Conservation (phyloP, 1,140 invertebrate genomes). For the Trichomalopsis sarcophagae region DNA sequence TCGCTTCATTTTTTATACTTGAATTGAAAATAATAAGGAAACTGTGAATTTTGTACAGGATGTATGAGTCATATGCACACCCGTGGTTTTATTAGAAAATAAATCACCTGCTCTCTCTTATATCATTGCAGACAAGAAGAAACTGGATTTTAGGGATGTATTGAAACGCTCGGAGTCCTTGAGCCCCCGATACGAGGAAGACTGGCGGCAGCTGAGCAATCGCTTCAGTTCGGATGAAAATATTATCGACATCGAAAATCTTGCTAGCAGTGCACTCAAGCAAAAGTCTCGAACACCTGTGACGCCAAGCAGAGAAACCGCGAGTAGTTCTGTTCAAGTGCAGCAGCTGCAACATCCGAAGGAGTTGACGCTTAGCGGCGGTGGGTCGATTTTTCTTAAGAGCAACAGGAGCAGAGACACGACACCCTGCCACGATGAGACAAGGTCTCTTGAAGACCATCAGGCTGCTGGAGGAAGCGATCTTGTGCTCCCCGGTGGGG, state of each 20-base stretch:
- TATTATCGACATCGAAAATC: constrained; percentile 77
- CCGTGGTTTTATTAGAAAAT: too few species aligned
- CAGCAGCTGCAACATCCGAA: constrained; percentile 59
- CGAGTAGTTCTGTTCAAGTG: background rate
- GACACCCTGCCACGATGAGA: constrained; percentile 65
- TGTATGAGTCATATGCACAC: too few species aligned
- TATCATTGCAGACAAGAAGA: constrained; percentile 44
- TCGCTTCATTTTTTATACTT: too few species aligned
- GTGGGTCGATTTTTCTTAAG: constrained; percentile 83
- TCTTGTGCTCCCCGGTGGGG: too few species aligned
- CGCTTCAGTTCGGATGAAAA: constrained; percentile 69
- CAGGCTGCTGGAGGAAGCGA: constrained; percentile 54
- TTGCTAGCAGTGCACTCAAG: constrained; percentile 69
- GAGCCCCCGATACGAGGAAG: constrained; percentile 69
- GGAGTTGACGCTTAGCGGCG: constrained; percentile 74
- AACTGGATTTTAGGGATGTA: constrained; percentile 65
- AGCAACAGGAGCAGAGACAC: constrained; percentile 77
- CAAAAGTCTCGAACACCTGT: constrained; percentile 59
- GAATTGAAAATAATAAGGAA: too few species aligned
- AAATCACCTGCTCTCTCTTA: too few species aligned
- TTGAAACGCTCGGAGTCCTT: constrained; percentile 70
- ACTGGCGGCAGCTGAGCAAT: constrained; percentile 69
- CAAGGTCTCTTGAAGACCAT: constrained; percentile 63
- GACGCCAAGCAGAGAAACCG: background rate
- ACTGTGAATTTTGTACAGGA: too few species aligned